Conservation (phyloP, 1,140 invertebrate species). For the Tetramorium simillimum region DNA sequence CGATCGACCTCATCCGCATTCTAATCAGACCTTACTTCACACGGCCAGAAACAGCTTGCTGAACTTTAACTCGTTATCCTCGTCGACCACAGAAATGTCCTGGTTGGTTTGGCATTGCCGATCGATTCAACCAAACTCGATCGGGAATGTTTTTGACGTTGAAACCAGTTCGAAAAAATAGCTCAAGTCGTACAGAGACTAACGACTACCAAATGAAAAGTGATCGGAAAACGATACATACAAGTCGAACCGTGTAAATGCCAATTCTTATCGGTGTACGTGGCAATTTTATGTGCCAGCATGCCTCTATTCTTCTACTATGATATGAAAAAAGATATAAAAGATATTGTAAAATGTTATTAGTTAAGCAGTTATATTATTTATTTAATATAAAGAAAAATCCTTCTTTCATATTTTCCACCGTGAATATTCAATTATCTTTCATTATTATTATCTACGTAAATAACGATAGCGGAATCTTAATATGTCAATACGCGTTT, state of each 20-base stretch:
- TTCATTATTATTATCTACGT: not conserved
- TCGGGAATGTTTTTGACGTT: conserved; percentile 66
- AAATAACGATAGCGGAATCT: not conserved
- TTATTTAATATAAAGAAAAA: not conserved
- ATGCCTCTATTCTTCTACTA: not conserved
- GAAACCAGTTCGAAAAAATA: conserved; percentile 52
- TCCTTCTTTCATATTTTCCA: not conserved
- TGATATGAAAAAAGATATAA: not conserved
- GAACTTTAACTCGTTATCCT: conserved; percentile 77
- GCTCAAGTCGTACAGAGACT: conserved; percentile 11
- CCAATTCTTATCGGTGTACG: not conserved
- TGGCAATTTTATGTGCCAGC: not conserved
- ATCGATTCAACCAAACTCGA: conserved; percentile 59
- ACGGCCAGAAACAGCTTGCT: conserved; percentile 75
- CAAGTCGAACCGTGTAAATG: not conserved
- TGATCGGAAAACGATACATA: conserved; percentile 31
- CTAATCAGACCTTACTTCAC: conserved; percentile 77
- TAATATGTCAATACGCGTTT: not conserved
- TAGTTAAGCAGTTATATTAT: not conserved
- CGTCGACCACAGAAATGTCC: conserved; percentile 66
- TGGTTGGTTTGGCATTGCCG: conserved; percentile 67
- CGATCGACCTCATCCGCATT: conserved; percentile 77
- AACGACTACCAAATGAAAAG: conserved; percentile 39
- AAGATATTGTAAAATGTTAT: not conserved
- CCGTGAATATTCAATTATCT: not conserved